phyloP scores from a whole-genome alignment of 2,888 invertebrate genomes.

The Lithodes maja region DNA sequence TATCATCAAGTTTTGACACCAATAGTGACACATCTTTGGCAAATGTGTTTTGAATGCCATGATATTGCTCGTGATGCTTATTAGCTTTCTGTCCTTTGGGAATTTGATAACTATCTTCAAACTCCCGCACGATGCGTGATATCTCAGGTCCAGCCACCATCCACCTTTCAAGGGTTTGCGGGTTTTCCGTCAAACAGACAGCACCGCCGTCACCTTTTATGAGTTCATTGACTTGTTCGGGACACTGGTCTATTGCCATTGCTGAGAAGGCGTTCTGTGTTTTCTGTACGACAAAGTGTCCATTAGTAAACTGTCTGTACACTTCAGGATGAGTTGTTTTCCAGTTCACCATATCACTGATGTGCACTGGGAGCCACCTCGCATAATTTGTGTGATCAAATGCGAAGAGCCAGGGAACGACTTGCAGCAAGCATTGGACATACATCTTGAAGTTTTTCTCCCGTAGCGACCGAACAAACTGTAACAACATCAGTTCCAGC shows the following conservation, averaged over 20 bases:
- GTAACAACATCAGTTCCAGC: background rate
- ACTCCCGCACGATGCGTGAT: background rate
- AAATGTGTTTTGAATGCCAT: background rate
- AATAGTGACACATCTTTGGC: no score
- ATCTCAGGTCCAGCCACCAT: constrained; percentile 8
- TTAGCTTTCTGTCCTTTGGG: background rate
- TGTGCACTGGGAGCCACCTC: constrained; percentile 3
- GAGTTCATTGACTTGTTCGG: background rate
- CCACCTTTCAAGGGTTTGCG: background rate
- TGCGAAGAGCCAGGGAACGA: background rate
- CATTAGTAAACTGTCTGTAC: background rate
- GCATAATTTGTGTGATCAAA: constrained; percentile 7
- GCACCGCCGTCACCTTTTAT: background rate
- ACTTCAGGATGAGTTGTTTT: background rate
- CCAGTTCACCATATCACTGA: background rate
- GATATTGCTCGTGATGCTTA: background rate
- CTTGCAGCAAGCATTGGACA: background rate
- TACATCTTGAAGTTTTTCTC: background rate
- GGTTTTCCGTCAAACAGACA: background rate
- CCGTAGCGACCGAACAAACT: background rate
- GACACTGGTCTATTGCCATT: background rate
- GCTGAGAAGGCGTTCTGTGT: background rate
- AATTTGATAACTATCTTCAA: background rate
- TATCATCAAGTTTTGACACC: no score
- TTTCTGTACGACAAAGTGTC: background rate